Evolutionary conservation across 1,140 invertebrate genomes (phyloP), one percentile per base, ranked within the genome.

Genomic region (Heliconius hermathena): DNA sequence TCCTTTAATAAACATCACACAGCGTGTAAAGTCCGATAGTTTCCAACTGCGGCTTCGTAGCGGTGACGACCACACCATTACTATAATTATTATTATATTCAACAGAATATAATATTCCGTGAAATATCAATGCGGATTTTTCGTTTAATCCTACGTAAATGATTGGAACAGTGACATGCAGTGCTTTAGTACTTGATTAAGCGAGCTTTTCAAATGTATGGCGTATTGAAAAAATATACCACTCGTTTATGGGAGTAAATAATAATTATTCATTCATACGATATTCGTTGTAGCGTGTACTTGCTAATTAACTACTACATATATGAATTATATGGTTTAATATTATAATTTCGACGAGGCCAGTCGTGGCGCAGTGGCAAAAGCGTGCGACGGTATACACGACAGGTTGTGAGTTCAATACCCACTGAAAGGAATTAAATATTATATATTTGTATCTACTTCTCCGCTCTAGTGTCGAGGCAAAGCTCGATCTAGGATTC

Each of bases 151-250:
- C 22, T 13, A 26, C 57, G 8, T 60, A 11, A 60, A 60, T 60
- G 57, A 60, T 26, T 60, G 11, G 57, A n/a, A 60, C 9, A 60
- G n/a, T 26, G 57, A 60, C 57, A 26, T 60, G 8, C n/a, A 60
- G n/a, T 22, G 57, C 57, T 60, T 60, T 60, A 22, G 57, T n/a
- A 60, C 22, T 60, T 60, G 57, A 60, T 60, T 60, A 60, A 60
- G 57, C 13, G 57, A 60, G 57, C 57, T 60, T 26, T 60, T 60
- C n/a, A 11, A 60, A 2, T 29, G 29, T 29, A 29, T 29, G 29
- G 29, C 29, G 29, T 29, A 66, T 66, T 66, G 57, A 26, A 57
- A 22, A 57, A n/a, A n/a, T n/a, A n/a, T n/a, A 66, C 11, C 57
- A n/a, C 22, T 26, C 4, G 9, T 66, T 1, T 66, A 26, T n/a